Conservation (phyloP, 2,888 invertebrate genomes). For the Latheticus oryzae region DNA sequence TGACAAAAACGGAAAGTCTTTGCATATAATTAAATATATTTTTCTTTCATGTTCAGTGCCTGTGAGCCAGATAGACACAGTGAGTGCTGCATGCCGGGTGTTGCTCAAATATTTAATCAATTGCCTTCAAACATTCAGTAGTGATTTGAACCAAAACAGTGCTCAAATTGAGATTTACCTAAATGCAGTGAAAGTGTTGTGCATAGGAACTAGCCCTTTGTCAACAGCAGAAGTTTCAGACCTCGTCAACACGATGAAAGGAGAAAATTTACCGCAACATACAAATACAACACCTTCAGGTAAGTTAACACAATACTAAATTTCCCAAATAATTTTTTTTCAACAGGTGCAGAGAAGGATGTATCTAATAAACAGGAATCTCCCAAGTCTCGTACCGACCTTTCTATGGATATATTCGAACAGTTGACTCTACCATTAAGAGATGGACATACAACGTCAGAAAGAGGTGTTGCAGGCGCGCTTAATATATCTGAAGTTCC, state of each 20-base stretch:
- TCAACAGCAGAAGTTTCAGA: conserved; percentile 81
- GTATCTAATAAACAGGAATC: conserved; percentile 67
- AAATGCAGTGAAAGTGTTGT: conserved; percentile 77
- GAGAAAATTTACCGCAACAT: conserved; percentile 70
- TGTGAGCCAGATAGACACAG: conserved; percentile 74
- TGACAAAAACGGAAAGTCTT: background rate
- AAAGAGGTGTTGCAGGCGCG: conserved; percentile 63
- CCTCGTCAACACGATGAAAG: conserved; percentile 82
- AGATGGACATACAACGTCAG: conserved; percentile 65
- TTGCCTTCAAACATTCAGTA: conserved; percentile 58
- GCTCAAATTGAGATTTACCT: conserved; percentile 70
- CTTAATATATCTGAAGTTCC: conserved; percentile 54
- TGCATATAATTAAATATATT: background rate
- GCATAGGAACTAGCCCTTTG: conserved; percentile 76
- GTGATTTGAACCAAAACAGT: conserved; percentile 58
- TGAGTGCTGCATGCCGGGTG: conserved; percentile 77
- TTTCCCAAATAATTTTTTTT: background rate
- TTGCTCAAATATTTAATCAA: conserved; percentile 74
- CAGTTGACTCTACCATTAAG: conserved; percentile 78
- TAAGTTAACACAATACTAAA: conserved; percentile 21
- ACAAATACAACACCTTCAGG: conserved; percentile 59
- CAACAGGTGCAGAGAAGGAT: conserved; percentile 48
- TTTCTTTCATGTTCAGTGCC: conserved; percentile 68
- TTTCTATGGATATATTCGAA: conserved; percentile 78
- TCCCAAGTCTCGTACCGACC: conserved; percentile 75